Evolutionary conservation across 2,113 vertebrate genomes (phyloP).

Genomic region (Anoura caudifer): DNA sequence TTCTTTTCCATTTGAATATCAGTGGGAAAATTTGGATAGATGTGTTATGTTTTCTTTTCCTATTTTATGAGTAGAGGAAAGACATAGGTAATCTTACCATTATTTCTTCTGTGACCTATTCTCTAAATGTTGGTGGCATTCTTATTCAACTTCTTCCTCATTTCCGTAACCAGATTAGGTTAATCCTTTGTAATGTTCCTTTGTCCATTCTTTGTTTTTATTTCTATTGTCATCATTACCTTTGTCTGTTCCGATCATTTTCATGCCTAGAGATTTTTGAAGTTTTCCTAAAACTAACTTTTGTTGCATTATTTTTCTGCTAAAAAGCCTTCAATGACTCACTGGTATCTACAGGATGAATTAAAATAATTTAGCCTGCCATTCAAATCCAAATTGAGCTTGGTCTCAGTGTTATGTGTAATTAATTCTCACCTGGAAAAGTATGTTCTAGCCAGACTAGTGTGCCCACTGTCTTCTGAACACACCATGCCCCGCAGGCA

Average conservation of each 20-base stretch:
- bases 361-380: slow-evolving; percentile 39
- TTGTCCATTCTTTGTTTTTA: neutral
- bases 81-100: neutral
- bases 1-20: neutral
- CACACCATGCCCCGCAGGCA: neutral
- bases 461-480: slow-evolving; percentile 36
- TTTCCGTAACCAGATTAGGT: neutral
- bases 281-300: slow-evolving; percentile 38
- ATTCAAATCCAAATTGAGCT: slow-evolving; percentile 25
- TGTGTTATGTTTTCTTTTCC: neutral
- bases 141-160: neutral
- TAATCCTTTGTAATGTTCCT: neutral
- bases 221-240: neutral
- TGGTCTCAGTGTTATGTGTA: slow-evolving; percentile 18
- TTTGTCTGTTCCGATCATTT: slow-evolving; percentile 10
- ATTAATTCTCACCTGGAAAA: neutral
- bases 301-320: slow-evolving; percentile 15
- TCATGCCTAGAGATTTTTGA: slow-evolving; percentile 19
- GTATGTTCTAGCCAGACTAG: neutral
- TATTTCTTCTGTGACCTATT: neutral
- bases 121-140: slow-evolving; percentile 15
- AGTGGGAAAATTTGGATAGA: slow-evolving; percentile 19
- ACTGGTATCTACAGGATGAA: neutral
- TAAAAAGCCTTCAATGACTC: slow-evolving; percentile 17
- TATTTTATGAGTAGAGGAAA: slow-evolving; percentile 41